Evolutionary conservation across 2,113 vertebrate genomes (phyloP).

Genomic region (Regulus satrapa): DNA sequence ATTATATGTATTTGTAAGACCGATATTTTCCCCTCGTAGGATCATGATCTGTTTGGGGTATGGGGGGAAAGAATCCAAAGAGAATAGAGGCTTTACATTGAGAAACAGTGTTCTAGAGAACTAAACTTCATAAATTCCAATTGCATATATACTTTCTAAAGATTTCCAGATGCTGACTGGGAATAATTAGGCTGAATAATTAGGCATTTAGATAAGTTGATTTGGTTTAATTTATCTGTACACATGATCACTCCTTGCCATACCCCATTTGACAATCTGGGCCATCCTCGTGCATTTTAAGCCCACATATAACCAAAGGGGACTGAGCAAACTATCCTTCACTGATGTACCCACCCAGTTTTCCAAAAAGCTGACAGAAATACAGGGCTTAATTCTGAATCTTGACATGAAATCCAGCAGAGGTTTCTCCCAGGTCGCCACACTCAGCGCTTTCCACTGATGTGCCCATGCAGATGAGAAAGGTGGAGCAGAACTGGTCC

Average conservation of each 20-base stretch:
- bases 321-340: neutral
- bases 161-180: neutral
- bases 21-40: neutral
- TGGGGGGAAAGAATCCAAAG: neutral
- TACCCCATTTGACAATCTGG: neutral
- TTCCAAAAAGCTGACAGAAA: neutral
- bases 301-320: neutral
- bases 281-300: neutral
- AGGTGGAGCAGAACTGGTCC: neutral
- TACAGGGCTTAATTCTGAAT: neutral
- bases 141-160: neutral
- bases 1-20: neutral
- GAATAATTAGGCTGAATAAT: neutral
- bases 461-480: rapidly evolving
- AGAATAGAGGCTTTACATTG: neutral
- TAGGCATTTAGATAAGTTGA: neutral
- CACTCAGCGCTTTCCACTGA: neutral
- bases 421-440: neutral
- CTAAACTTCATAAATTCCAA: neutral
- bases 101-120: neutral
- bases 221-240: neutral
- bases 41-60: neutral
- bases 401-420: neutral
- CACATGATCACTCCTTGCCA: rapidly evolving
- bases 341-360: neutral